Evolutionary conservation across 2,888 invertebrate species (phyloP).

Genomic region (Eremobia ochroleuca): DNA sequence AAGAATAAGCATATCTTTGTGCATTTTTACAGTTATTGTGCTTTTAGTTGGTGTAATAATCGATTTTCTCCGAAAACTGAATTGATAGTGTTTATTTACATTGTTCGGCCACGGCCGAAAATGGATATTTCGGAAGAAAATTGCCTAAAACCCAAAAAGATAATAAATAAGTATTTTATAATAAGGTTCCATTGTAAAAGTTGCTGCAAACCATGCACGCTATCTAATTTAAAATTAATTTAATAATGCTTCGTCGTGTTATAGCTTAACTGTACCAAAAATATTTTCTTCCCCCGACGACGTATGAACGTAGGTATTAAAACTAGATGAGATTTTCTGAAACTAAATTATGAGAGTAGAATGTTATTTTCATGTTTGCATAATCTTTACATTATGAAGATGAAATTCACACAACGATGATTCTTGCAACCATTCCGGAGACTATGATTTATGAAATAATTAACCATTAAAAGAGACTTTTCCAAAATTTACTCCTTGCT

Average conservation of each 20-base stretch:
- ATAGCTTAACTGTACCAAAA: constrained; percentile 37
- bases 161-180: background rate
- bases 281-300: constrained; percentile 38
- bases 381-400: constrained; percentile 66
- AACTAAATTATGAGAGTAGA: constrained; percentile 60
- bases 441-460: constrained; percentile 59
- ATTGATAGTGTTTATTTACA: background rate
- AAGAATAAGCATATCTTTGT: background rate
- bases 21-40: background rate
- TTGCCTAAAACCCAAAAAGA: background rate
- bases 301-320: constrained; percentile 46
- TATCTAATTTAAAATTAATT: constrained; percentile 33
- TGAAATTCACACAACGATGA: constrained; percentile 63
- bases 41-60: background rate
- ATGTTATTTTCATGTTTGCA: constrained; percentile 64
- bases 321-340: constrained; percentile 59
- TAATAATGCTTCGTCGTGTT: constrained; percentile 17
- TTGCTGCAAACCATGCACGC: background rate
- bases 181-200: no score
- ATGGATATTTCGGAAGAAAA: background rate
- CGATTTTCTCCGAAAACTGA: background rate
- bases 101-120: background rate
- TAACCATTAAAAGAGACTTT: constrained; percentile 50
- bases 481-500: constrained; percentile 34
- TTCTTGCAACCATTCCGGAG: constrained; percentile 41